These are phyloP conservation scores for Cotesia chilonis DNA, from an alignment of 1,140 invertebrate genomes.

Conservation along the genomic window DNA sequence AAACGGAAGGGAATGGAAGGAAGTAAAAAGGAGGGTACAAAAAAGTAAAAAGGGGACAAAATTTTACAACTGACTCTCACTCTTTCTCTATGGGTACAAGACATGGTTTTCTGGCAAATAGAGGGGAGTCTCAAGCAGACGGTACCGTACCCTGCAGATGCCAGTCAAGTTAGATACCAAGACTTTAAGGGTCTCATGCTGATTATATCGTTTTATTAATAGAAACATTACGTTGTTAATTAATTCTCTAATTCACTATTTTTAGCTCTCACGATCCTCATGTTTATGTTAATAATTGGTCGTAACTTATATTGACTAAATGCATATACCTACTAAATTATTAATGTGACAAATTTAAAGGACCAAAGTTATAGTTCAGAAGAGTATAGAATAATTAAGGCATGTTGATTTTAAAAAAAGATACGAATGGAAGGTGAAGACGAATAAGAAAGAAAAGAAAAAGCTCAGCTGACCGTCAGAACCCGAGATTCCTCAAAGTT, in stretches of 20 bases:
- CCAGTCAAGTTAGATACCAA: background rate
- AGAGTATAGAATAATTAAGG: background rate
- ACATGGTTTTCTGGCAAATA: conserved; percentile 10
- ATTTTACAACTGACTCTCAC: conserved; percentile 31
- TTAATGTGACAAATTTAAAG: background rate
- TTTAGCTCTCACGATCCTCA: too few species aligned
- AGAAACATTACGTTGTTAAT: background rate
- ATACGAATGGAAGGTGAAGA: background rate
- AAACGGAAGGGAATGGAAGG: conserved; percentile 3
- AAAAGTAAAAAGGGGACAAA: background rate
- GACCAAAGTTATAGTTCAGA: background rate
- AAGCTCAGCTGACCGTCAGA: conserved; percentile 26
- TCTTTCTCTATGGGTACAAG: conserved; percentile 20
- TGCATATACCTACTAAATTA: background rate
- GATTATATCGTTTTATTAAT: background rate
- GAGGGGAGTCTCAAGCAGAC: conserved; percentile 8
- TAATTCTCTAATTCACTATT: background rate
- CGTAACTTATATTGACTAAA: background rate
- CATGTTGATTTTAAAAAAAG: background rate
- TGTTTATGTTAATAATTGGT: background rate
- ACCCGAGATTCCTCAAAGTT: background rate
- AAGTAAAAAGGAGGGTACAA: conserved; percentile 19
- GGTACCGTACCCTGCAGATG: background rate
- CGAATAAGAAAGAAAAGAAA: background rate
- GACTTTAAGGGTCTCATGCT: conserved; percentile 10